phyloP scores from a whole-genome alignment of 2,888 invertebrate genomes.

The Drosophila rellima region DNA sequence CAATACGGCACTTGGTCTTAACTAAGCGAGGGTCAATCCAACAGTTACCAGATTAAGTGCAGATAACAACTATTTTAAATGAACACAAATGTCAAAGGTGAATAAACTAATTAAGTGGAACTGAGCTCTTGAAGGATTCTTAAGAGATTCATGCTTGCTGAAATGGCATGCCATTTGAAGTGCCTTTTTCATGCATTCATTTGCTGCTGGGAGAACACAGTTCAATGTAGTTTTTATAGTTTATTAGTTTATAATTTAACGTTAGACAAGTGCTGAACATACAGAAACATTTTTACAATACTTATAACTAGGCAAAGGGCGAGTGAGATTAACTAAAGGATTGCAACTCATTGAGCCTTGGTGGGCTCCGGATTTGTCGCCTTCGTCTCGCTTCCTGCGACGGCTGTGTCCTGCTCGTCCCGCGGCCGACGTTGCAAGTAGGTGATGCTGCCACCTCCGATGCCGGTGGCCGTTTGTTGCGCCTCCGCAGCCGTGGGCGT shows the following conservation, averaged over 20 bases:
- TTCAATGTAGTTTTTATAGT: slow-evolving; percentile 10
- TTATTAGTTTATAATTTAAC: slow-evolving; percentile 71
- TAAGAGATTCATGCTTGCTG: no score
- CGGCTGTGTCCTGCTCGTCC: slow-evolving; percentile 82
- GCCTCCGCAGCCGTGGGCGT: slow-evolving; percentile 65
- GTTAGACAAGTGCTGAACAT: slow-evolving; percentile 70
- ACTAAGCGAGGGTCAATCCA: slow-evolving; percentile 32
- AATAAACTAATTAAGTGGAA: slow-evolving; percentile 1
- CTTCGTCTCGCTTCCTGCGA: slow-evolving; percentile 74
- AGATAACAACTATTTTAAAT: neutral
- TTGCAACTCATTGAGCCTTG: slow-evolving; percentile 51
- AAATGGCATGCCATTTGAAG: neutral
- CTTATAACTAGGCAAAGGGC: slow-evolving; percentile 70
- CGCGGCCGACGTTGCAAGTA: slow-evolving; percentile 79
- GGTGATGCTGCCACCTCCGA: slow-evolving; percentile 77
- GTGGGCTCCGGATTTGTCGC: slow-evolving; percentile 49
- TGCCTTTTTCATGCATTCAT: neutral
- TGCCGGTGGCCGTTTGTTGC: slow-evolving; percentile 71
- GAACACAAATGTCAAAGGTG: neutral
- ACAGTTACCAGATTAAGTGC: slow-evolving; percentile 1
- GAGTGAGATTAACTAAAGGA: slow-evolving; percentile 74
- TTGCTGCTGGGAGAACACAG: neutral
- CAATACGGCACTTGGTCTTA: slow-evolving; percentile 73
- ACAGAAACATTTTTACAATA: slow-evolving; percentile 73
- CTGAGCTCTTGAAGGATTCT: neutral